Conservation (phyloP, 2,888 invertebrate genomes). For the Melanostoma mellinum region DNA sequence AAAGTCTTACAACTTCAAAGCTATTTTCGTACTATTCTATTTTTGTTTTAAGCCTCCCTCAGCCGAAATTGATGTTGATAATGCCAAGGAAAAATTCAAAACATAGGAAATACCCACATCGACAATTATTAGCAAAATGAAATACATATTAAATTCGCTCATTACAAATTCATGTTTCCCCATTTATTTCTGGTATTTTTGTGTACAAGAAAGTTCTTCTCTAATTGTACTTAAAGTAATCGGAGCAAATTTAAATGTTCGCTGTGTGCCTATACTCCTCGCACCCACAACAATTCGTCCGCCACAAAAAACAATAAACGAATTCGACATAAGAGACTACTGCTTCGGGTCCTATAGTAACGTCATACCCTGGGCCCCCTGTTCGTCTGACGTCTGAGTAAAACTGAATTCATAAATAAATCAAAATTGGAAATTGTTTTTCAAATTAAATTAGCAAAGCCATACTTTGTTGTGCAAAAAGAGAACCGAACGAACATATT, state of each 20-base stretch:
- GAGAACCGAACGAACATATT: constrained; percentile 30
- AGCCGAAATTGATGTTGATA: no score
- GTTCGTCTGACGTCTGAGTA: neutral
- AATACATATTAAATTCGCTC: constrained; percentile 42
- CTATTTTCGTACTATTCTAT: no score
- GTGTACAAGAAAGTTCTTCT: constrained; percentile 13
- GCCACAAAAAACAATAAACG: constrained; percentile 22
- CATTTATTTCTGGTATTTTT: constrained; percentile 5
- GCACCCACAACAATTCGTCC: neutral
- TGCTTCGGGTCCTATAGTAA: no score
- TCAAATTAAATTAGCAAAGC: constrained; percentile 58
- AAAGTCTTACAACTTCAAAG: no score
- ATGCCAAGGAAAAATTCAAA: no score
- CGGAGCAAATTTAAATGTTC: constrained; percentile 60
- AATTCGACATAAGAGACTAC: constrained; percentile 4
- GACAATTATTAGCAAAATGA: constrained; percentile 4
- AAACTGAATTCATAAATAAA: constrained; percentile 71
- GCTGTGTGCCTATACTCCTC: constrained; percentile 5
- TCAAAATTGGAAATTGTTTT: constrained; percentile 72
- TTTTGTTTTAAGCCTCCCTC: no score
- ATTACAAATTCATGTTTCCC: constrained; percentile 57
- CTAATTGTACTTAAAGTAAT: constrained; percentile 68
- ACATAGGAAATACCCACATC: constrained; percentile 5
- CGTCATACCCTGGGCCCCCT: no score
- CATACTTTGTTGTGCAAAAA: neutral